Evolutionary conservation across 2,113 vertebrate genomes (phyloP).

Genomic region (Bucco capensis): DNA sequence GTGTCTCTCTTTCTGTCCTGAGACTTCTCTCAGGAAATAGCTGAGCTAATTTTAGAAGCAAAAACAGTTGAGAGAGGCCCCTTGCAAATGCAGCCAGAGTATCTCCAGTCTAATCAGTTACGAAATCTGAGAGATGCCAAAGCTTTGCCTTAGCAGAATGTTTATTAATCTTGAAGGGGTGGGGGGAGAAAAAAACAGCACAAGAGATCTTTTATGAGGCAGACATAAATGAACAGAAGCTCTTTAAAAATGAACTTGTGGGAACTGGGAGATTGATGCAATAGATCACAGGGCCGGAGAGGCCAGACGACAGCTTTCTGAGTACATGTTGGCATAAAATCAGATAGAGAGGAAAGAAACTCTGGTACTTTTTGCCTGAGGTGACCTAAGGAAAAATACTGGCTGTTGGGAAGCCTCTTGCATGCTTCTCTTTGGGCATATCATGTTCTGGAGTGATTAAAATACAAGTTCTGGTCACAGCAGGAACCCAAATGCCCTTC

Average conservation of each 20-base stretch:
- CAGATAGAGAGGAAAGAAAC: conserved; percentile 15
- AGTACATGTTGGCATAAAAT: conserved; percentile 17
- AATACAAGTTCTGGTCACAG: conserved; percentile 31
- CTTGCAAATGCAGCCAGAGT: neutral
- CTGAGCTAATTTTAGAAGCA: conserved; percentile 58
- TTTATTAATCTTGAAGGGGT: conserved; percentile 20
- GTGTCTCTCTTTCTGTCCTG: neutral
- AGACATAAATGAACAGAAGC: conserved; percentile 25
- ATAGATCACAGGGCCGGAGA: neutral
- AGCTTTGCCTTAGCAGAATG: conserved; percentile 14
- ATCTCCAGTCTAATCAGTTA: conserved; percentile 4
- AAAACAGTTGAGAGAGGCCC: conserved; percentile 14
- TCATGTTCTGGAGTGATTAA: conserved; percentile 33
- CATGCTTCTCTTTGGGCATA: neutral
- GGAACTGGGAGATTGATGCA: neutral
- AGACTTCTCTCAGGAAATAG: conserved; percentile 18
- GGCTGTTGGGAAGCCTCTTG: neutral
- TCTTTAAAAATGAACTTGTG: conserved; percentile 17
- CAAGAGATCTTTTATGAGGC: neutral
- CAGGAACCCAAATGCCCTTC: conserved; percentile 13
- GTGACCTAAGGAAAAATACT: conserved; percentile 19
- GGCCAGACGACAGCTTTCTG: neutral
- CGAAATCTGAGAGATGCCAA: conserved; percentile 33
- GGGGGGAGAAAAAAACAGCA: neutral
- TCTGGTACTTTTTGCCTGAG: neutral